Conservation (phyloP, 2,797 vertebrate genomes). For the Tarsius wallacei region DNA sequence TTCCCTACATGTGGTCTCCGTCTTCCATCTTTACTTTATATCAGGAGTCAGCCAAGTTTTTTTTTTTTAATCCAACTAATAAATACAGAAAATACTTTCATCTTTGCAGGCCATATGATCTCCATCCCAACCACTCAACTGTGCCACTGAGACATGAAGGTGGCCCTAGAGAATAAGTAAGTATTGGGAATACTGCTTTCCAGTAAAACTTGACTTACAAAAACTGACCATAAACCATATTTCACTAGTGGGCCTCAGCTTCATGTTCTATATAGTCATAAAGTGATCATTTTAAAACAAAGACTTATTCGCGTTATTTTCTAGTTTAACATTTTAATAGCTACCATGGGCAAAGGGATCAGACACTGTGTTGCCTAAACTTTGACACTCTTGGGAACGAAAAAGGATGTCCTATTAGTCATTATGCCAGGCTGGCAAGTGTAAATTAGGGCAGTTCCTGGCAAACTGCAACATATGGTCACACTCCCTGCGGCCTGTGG, state of each 20-base stretch:
- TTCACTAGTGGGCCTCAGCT: not conserved
- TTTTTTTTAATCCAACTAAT: not conserved
- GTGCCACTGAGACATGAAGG: not conserved
- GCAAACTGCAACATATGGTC: not conserved
- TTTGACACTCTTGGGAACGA: not conserved
- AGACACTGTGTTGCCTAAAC: not conserved
- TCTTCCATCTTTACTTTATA: not conserved
- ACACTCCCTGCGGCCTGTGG: not conserved
- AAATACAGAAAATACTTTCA: constrained; percentile 1
- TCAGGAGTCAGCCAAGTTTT: not conserved
- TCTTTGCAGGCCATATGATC: not conserved
- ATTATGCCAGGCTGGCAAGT: not conserved
- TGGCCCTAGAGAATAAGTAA: not conserved
- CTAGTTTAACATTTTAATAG: not conserved
- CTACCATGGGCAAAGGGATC: not conserved
- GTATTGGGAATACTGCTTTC: not conserved
- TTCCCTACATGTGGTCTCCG: not conserved
- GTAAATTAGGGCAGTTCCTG: not conserved
- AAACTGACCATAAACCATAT: not conserved
- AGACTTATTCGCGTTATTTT: not conserved
- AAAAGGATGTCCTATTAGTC: not conserved
- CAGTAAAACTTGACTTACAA: not conserved
- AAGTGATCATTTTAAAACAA: not conserved
- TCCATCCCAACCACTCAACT: not conserved
- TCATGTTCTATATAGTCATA: not conserved